Evolutionary conservation across 2,888 invertebrate species (phyloP).

Genomic region (Drosophila suboccidentalis): DNA sequence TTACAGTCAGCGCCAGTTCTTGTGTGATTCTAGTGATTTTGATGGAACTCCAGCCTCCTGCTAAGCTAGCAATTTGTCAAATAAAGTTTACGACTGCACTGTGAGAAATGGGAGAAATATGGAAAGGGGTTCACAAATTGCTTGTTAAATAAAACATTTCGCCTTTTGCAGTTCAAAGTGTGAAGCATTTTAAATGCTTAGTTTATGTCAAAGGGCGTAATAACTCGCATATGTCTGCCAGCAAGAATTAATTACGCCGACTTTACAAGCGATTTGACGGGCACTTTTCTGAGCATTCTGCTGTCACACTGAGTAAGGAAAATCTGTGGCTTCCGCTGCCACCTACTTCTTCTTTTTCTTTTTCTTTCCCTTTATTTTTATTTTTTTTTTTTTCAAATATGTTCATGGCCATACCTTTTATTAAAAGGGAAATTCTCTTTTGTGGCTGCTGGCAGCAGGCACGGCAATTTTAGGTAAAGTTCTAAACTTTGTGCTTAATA

Average conservation of each 20-base stretch:
- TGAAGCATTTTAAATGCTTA: constrained; percentile 54
- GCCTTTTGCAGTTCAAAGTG: constrained; percentile 19
- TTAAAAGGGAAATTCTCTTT: constrained; percentile 15
- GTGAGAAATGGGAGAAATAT: constrained; percentile 11
- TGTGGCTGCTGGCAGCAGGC: constrained; percentile 5
- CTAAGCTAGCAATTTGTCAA: constrained; percentile 72
- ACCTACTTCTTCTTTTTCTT: background rate
- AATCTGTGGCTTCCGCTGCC: constrained; percentile 28
- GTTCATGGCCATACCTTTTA: constrained; percentile 27
- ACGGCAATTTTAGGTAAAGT: constrained; percentile 37
- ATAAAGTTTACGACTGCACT: constrained; percentile 64
- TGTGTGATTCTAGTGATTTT: constrained; percentile 28
- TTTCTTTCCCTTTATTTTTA: background rate
- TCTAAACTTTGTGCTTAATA: constrained; percentile 41
- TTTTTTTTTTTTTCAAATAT: constrained; percentile 12
- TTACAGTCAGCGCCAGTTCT: constrained; percentile 17
- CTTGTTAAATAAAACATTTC: constrained; percentile 52
- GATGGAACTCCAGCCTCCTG: constrained; percentile 15
- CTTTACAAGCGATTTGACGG: constrained; percentile 57
- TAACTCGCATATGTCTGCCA: constrained; percentile 22
- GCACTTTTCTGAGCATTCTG: constrained; percentile 7
- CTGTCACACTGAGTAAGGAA: constrained; percentile 9
- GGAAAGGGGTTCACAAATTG: constrained; percentile 42
- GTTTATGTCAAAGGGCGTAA: constrained; percentile 40
- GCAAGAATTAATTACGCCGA: constrained; percentile 69